Conservation (phyloP, 2,113 vertebrate species). For the Cebus imitator region DNA sequence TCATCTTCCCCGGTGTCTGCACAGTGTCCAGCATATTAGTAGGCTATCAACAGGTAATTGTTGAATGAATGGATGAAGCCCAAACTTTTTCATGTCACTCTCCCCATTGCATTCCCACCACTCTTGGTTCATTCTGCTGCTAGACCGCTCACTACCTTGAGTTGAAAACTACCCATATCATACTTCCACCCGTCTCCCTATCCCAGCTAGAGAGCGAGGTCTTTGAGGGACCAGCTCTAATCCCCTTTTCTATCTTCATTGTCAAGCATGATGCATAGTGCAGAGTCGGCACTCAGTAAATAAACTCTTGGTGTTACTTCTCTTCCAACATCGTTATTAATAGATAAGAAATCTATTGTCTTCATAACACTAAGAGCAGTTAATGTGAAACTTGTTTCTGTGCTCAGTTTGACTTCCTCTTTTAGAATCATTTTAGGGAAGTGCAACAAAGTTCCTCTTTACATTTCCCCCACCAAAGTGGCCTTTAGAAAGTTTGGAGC, state of each 20-base stretch:
- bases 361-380: conserved; percentile 25
- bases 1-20: not conserved
- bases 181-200: not conserved
- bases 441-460: conserved; percentile 82
- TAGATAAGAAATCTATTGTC: not conserved
- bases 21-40: not conserved
- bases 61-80: not conserved
- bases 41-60: not conserved
- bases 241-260: too few species aligned
- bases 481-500: conserved; percentile 56
- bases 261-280: not conserved
- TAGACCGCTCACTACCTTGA: too few species aligned
- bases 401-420: conserved; percentile 85
- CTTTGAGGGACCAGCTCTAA: not conserved
- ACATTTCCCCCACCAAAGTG: conserved; percentile 41
- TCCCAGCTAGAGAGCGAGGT: not conserved
- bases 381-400: conserved; percentile 65
- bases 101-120: not conserved
- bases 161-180: not conserved
- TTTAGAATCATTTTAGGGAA: conserved; percentile 88
- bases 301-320: not conserved
- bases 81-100: not conserved
- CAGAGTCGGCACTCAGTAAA: not conserved
- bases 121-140: not conserved
- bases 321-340: not conserved